A percentile compares a stretch with the other conserved stretches of the same genome.
These are phyloP conservation scores for Oceanodroma tethys DNA, from an alignment of 2,113 vertebrate species.

Conservation along the genomic window DNA sequence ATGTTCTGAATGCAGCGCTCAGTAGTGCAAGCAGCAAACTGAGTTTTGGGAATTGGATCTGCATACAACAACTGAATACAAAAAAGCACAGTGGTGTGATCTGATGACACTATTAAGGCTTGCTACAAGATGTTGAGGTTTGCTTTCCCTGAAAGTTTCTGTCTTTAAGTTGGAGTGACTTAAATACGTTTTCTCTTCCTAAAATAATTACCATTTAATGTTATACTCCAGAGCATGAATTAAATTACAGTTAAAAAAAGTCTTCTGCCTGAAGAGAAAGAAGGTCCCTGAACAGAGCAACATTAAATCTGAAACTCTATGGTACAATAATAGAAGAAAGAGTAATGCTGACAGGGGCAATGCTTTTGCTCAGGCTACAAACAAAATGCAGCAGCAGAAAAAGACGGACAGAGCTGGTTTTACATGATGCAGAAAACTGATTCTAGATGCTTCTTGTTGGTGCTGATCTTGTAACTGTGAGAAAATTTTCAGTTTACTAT, in stretches of 20 bases:
- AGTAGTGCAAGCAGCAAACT: not conserved
- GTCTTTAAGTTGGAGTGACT: not conserved
- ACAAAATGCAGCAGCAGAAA: not conserved
- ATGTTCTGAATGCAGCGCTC: not conserved
- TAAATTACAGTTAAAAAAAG: not conserved
- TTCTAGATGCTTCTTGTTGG: not conserved
- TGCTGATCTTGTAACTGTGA: not conserved
- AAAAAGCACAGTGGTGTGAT: not conserved
- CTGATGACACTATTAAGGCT: not conserved
- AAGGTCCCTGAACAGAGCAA: not conserved
- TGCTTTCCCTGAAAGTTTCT: not conserved
- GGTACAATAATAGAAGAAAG: not conserved
- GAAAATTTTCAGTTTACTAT: not conserved
- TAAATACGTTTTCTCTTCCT: not conserved
- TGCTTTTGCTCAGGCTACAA: not conserved
- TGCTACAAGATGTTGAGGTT: not conserved
- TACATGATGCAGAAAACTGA: not conserved
- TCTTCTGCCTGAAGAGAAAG: not conserved
- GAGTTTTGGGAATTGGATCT: not conserved
- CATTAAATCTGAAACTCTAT: not conserved
- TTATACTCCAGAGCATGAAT: not conserved
- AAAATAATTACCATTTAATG: not conserved
- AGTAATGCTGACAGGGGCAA: not conserved
- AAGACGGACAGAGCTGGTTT: not conserved
- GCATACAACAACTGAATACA: fast-evolving